Evolutionary conservation across 1,140 invertebrate species (phyloP).

Genomic region (Caenorhabditis tropicalis): DNA sequence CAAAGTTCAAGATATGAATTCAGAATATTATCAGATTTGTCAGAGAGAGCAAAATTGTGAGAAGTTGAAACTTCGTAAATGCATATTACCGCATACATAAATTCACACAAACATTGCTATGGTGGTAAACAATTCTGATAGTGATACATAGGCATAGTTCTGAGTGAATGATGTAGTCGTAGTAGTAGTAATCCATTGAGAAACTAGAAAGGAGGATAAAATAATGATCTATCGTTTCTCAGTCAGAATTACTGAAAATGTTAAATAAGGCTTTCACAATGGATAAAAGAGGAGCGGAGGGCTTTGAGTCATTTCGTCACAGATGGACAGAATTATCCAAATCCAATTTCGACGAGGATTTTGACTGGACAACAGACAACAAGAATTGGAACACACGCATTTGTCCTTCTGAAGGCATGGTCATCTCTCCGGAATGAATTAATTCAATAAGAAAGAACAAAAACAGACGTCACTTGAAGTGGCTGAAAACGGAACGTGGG

Average conservation of each 20-base stretch:
- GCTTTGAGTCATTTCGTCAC: constrained; percentile 10
- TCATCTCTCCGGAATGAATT: background rate
- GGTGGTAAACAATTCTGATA: background rate
- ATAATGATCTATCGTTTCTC: background rate
- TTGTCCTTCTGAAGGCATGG: background rate
- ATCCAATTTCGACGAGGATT: background rate
- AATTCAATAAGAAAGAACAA: background rate
- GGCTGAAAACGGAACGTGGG: background rate
- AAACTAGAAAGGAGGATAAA: background rate
- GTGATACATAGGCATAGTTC: constrained; percentile 12
- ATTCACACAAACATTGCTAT: background rate
- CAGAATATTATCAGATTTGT: background rate
- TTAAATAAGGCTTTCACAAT: background rate
- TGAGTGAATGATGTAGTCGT: background rate
- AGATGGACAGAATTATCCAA: background rate
- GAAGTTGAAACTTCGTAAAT: background rate
- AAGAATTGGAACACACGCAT: background rate
- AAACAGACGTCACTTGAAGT: background rate
- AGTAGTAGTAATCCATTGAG: background rate
- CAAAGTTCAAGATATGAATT: background rate
- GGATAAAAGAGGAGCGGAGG: background rate
- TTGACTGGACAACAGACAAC: background rate
- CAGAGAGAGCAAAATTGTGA: background rate
- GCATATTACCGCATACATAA: background rate
- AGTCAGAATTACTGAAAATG: background rate